Conservation (phyloP, 2,888 invertebrate genomes). For the Unio pictorum region DNA sequence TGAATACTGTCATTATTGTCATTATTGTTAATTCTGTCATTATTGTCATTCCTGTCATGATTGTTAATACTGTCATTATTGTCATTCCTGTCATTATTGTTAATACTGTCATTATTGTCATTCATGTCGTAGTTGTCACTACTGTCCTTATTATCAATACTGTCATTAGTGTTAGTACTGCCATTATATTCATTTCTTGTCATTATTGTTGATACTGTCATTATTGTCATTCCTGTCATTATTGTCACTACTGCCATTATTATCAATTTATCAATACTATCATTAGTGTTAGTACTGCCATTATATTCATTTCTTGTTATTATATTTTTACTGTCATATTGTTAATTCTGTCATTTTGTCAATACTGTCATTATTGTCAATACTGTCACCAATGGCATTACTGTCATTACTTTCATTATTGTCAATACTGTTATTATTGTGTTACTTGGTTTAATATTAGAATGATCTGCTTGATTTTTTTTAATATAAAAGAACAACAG, state of each 20-base stretch:
- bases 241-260: background rate
- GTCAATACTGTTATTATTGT: background rate
- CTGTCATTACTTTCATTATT: background rate
- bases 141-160: background rate
- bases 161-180: background rate
- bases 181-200: background rate
- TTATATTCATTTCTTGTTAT: too few relatives aligned
- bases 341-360: background rate
- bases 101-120: background rate
- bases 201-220: background rate
- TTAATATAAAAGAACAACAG: too few relatives aligned
- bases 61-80: background rate
- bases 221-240: background rate
- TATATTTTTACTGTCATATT: background rate
- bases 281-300: background rate
- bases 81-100: background rate
- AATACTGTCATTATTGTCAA: background rate
- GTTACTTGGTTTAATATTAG: too few relatives aligned
- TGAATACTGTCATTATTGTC: too few relatives aligned
- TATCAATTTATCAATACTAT: background rate
- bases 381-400: background rate
- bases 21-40: background rate
- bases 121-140: background rate
- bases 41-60: background rate
- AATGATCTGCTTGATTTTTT: too few relatives aligned